phyloP scores from a whole-genome alignment of 1,140 invertebrate genomes.

The Hycleus cichorii region DNA sequence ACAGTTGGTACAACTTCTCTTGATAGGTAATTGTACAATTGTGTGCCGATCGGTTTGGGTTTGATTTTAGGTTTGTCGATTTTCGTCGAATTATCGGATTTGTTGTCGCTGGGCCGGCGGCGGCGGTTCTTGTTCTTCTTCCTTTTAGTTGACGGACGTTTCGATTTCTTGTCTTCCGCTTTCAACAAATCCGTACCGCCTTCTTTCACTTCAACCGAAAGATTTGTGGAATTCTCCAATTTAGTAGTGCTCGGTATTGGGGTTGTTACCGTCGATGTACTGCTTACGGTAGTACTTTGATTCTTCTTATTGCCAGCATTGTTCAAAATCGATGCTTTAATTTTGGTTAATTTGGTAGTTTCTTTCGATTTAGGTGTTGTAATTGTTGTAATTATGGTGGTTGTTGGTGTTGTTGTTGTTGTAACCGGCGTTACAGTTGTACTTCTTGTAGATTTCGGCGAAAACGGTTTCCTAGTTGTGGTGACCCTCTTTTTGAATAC shows the following conservation, averaged over 20 bases:
- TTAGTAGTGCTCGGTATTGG: conserved; percentile 27
- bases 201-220: conserved; percentile 46
- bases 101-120: conserved; percentile 46
- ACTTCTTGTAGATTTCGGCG: conserved; percentile 28
- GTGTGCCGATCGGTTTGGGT: conserved; percentile 55
- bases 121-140: conserved; percentile 57
- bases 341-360: conserved; percentile 29
- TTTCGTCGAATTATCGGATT: conserved; percentile 45
- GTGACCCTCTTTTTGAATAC: conserved; percentile 35
- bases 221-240: conserved; percentile 17
- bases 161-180: conserved; percentile 43
- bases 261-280: conserved; percentile 21
- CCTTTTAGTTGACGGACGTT: conserved; percentile 41
- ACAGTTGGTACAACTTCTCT: conserved; percentile 73
- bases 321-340: conserved; percentile 30
- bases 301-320: conserved; percentile 22
- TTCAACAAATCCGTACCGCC: conserved; percentile 49
- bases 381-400: conserved; percentile 15
- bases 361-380: conserved; percentile 9
- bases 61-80: conserved; percentile 42
- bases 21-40: conserved; percentile 70
- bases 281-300: conserved; percentile 27
- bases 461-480: conserved; percentile 27
- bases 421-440: conserved; percentile 26
- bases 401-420: conserved; percentile 23